phyloP scores from a whole-genome alignment of 2,113 vertebrate species.

The Argyrosomus japonicus region DNA sequence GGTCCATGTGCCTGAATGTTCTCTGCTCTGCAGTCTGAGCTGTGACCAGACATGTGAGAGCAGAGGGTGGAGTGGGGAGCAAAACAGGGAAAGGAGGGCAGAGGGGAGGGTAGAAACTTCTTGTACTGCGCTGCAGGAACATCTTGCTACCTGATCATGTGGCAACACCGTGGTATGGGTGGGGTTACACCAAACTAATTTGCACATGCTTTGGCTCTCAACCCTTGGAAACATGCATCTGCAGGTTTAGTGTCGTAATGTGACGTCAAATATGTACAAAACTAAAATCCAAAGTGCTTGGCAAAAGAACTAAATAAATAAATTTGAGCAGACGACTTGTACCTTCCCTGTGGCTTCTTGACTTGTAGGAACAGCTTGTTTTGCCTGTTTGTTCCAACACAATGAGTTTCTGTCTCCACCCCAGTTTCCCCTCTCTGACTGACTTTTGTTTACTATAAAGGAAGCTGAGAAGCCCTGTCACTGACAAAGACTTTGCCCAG shows the following conservation, averaged over 20 bases:
- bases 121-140: conserved; percentile 12
- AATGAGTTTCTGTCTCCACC: conserved; percentile 65
- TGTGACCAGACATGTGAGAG: conserved; percentile 75
- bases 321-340: neutral
- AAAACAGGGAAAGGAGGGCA: conserved; percentile 27
- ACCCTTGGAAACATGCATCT: neutral
- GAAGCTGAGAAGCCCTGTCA: neutral
- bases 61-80: conserved; percentile 43
- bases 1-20: conserved; percentile 75
- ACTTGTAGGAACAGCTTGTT: conserved; percentile 56
- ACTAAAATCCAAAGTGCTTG: neutral
- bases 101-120: neutral
- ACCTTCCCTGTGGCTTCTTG: neutral
- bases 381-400: conserved; percentile 44
- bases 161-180: conserved; percentile 29
- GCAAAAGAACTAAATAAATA: neutral
- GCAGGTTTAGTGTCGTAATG: neutral
- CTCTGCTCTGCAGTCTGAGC: conserved; percentile 28
- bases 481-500: conserved; percentile 13
- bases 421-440: conserved; percentile 31
- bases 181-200: conserved; percentile 2
- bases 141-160: conserved; percentile 41
- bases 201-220: neutral
- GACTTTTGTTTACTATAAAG: conserved; percentile 24
- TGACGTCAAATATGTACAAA: neutral